Evolutionary conservation across 2,888 invertebrate genomes (phyloP).

Genomic region (Oscheius sp.): DNA sequence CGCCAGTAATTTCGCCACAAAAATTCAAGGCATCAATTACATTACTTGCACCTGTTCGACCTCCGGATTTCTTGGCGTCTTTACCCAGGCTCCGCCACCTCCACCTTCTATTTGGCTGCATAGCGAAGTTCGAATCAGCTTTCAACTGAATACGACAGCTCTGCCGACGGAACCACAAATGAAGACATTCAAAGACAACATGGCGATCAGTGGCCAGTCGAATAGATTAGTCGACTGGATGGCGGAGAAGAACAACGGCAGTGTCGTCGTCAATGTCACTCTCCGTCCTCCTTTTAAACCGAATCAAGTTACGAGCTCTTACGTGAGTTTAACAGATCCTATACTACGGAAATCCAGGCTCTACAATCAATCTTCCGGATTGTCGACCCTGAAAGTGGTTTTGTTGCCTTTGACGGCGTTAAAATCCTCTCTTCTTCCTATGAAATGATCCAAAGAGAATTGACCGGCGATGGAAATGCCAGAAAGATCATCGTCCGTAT

Average conservation of each 20-base stretch:
- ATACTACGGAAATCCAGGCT: conserved; percentile 48
- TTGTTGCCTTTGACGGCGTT: conserved; percentile 11
- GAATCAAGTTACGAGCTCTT: conserved; percentile 50
- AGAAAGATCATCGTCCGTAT: conserved; percentile 56
- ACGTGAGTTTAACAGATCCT: conserved; percentile 49
- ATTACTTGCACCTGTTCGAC: conserved; percentile 53
- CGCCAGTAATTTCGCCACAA: conserved; percentile 45
- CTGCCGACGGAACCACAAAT: background rate
- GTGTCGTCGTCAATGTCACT: conserved; percentile 36
- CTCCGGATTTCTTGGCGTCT: conserved; percentile 58
- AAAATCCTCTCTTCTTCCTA: conserved; percentile 13
- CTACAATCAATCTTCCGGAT: conserved; percentile 18
- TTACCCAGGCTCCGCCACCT: conserved; percentile 47
- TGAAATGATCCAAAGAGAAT: conserved; percentile 38
- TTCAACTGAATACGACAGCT: conserved; percentile 34
- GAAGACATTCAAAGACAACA: background rate
- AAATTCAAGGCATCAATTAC: conserved; percentile 24
- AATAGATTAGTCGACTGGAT: conserved; percentile 2
- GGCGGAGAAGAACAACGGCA: background rate
- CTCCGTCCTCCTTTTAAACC: conserved; percentile 57
- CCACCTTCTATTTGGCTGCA: conserved; percentile 52
- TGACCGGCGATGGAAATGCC: conserved; percentile 57
- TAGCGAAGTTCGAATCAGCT: conserved; percentile 55
- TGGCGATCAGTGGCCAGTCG: background rate
- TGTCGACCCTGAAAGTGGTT: conserved; percentile 21